Evolutionary conservation across 2,888 invertebrate genomes (phyloP), one percentile per base, ranked within the genome.

Genomic region (Diogma glabrata): DNA sequence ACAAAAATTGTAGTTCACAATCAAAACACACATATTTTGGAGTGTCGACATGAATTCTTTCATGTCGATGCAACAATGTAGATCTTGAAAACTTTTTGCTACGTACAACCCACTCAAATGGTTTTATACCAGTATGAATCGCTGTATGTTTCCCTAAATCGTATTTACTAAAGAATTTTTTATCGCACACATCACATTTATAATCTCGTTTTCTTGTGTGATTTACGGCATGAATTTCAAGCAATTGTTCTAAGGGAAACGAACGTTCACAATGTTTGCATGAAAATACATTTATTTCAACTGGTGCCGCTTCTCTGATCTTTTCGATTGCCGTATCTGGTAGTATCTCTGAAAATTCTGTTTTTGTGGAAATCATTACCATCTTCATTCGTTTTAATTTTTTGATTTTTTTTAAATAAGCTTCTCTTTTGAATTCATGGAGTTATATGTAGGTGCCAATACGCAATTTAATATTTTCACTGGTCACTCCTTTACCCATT

Each of bases 211-310:
- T 76, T 3, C 84, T 72, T 53, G 75, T 75, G 53, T 84, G 84
- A 57, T 78, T 78, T 12, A 72, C 69, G 55, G 79, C 68, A 60
- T 87, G 87, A 47, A 86, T 68, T 26, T 79, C 76, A 1, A 84
- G 70, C 23, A 85, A 66, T 59, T 86, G 86, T 52, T 78, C 72
- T 49, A 86, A 64, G 0, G 85, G 81, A 60, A 84, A 87, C 0
- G 82, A 78, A 43, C 82, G 75, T 30, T 84, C 79, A 60, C 87
- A 86, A 53, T 79, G 72, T 12, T 76, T 73, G 61, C 86, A 87
- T 0, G 84, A 74, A 59, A 75, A 80, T 1, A 79, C 75, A 53
- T 78, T 71, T 1, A 79, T 78, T 55, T 73, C 71, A 2, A 80
- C 74, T 8, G 73, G 72, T 19, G 64, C 67, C 0, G 73, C 60